Evolutionary conservation across 2,888 invertebrate species (phyloP).

Genomic region (Pristionchus exspectatus): DNA sequence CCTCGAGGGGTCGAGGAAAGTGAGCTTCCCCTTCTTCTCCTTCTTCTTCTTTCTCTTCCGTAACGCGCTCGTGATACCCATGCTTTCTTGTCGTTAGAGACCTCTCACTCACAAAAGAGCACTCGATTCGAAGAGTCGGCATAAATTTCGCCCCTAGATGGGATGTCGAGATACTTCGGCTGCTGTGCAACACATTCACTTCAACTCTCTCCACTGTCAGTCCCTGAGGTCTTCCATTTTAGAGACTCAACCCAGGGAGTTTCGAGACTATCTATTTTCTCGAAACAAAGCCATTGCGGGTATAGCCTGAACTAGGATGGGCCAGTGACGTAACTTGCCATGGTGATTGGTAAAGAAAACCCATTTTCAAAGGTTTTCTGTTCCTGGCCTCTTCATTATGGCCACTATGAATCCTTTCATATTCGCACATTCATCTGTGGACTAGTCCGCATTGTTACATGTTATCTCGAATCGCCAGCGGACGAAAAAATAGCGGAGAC

Average conservation of each 20-base stretch:
- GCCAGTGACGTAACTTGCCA: not conserved
- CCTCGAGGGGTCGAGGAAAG: not conserved
- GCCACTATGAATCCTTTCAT: not conserved
- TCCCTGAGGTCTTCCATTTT: constrained; percentile 36
- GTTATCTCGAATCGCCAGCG: not conserved
- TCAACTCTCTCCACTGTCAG: not conserved
- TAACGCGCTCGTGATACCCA: not conserved
- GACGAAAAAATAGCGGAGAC: not conserved
- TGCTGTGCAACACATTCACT: not conserved
- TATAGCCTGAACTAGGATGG: not conserved
- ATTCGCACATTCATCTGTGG: not conserved
- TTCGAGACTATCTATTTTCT: not conserved
- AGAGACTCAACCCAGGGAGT: not conserved
- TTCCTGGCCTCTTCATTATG: not conserved
- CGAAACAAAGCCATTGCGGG: not conserved
- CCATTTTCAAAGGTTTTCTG: not conserved
- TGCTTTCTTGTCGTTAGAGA: not conserved
- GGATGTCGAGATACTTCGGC: not conserved
- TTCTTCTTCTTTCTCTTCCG: not conserved
- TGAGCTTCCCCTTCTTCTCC: not conserved
- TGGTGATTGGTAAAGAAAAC: not conserved
- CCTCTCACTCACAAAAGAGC: not conserved
- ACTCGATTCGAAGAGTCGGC: not conserved
- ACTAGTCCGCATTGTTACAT: not conserved
- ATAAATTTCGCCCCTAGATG: constrained; percentile 14